A percentile compares a stretch with the other conserved stretches of the same genome.
Conservation (phyloP, 30 jellyfish, hydroid and myxozoan species). For the Catostylus mosaicus region DNA sequence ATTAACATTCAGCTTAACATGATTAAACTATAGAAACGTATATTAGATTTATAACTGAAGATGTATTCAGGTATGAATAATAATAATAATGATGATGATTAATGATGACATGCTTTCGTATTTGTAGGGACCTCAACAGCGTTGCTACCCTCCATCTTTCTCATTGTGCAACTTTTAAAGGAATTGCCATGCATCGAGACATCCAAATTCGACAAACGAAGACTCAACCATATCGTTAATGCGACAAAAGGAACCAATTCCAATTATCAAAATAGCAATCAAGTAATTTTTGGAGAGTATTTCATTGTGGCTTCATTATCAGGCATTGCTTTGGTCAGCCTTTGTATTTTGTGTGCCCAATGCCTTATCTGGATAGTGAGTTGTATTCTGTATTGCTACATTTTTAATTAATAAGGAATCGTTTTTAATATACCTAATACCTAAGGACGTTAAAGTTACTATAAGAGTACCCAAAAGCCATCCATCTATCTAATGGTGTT, state of each 20-base stretch:
- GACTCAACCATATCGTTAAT: background rate
- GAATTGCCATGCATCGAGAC: background rate
- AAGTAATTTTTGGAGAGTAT: background rate
- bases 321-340: background rate
- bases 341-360: background rate
- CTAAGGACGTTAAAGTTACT: no score
- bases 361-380: background rate
- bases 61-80: no score
- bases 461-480: background rate
- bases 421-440: background rate
- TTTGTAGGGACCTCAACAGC: background rate
- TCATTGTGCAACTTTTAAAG: background rate
- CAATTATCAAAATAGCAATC: no score
- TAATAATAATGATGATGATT: no score
- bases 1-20: no score
- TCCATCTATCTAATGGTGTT: background rate
- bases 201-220: background rate
- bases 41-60: no score
- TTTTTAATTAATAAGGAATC: background rate
- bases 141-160: background rate
- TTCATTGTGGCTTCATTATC: background rate
- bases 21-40: no score
- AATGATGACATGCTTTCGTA: no score
- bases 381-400: no score
- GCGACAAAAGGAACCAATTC: background rate